Base-by-base conservation (phyloP, 2,888 invertebrate genomes). In the Andrena camellia region DNA sequence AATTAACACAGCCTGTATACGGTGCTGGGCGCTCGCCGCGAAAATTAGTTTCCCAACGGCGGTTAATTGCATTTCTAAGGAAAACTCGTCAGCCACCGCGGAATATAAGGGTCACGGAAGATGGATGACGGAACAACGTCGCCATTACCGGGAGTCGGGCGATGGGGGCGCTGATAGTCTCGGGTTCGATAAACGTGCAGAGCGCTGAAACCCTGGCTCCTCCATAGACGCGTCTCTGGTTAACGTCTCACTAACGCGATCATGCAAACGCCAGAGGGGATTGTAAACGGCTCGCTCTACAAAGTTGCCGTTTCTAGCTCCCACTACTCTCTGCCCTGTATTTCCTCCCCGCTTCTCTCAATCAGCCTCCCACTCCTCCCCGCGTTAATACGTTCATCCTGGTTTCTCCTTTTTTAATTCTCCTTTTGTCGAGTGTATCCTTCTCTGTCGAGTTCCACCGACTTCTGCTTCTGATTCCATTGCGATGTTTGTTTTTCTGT, bases 261-360 rank as follows among this genome's bases (percentile, higher is more conserved):
- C 83, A 54, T 73, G 72, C 62, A n/a, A 66, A 68, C 66, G 64
- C 82, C 64, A 70, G 10, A 54, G 57, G 76, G 26, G 42, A 77
- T 81, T 35, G 57, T 17, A 31, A 68, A 64, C 59, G 54, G 59
- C 54, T 54, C 73, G 78, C 77, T 79, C 73, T 71, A 87, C 82
- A 87, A 85, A 87, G 75, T 81, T 83, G 60, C 79, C 70, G 17
- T 71, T 54, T 66, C 73, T 50, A 31, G 33, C 50, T 70, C 42
- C 17, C 31, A 74, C 50, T 59, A 31, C 10, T 50, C 20, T 7
- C 23, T 54, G n/a, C 13, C 31, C 31, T 10, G 13, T 33, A 54
- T 20, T 29, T 68, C 31, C 4, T n/a, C 42, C 42, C 7, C 4
- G 20, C 42, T 64, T 17, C 7, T 13, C 42, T 13, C 42, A 5